Evolutionary conservation across 1,140 invertebrate species (phyloP).

Genomic region (Lepidurus packardi): DNA sequence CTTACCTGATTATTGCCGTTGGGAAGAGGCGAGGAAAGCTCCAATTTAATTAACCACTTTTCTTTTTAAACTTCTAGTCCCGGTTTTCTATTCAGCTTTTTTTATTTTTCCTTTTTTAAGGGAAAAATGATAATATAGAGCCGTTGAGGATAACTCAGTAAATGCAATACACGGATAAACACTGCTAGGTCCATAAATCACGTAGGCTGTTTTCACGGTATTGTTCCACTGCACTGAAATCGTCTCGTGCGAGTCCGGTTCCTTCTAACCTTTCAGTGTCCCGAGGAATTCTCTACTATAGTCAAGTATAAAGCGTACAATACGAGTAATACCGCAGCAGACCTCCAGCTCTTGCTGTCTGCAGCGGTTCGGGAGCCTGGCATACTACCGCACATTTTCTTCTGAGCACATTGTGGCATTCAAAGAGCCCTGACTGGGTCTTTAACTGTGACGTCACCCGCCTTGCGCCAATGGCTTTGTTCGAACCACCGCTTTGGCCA

Average conservation of each 20-base stretch:
- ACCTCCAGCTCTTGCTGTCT: constrained; percentile 8
- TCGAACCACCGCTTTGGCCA: background rate
- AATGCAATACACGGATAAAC: background rate
- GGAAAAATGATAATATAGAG: background rate
- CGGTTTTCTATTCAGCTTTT: background rate
- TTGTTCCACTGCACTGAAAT: background rate
- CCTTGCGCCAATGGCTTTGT: constrained; percentile 15
- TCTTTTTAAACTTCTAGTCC: background rate
- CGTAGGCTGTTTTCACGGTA: background rate
- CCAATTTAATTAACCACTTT: background rate
- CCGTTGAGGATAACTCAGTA: background rate
- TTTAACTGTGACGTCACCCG: background rate
- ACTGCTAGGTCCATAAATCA: background rate
- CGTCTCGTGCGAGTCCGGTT: background rate
- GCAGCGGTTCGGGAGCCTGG: background rate
- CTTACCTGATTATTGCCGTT: background rate
- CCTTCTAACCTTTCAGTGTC: background rate
- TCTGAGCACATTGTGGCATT: constrained; percentile 1
- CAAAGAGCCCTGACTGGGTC: constrained; percentile 8
- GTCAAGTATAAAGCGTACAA: constrained; percentile 11
- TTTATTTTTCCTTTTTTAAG: background rate
- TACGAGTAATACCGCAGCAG: constrained; percentile 9
- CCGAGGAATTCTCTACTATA: constrained; percentile 17
- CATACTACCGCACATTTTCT: constrained; percentile 19
- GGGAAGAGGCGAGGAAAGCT: background rate